Percentiles rank a stretch among this genome's conserved stretches.
Conservation (phyloP, 37 sponge, comb jelly and placozoan species). For the Haliclona indistincta region DNA sequence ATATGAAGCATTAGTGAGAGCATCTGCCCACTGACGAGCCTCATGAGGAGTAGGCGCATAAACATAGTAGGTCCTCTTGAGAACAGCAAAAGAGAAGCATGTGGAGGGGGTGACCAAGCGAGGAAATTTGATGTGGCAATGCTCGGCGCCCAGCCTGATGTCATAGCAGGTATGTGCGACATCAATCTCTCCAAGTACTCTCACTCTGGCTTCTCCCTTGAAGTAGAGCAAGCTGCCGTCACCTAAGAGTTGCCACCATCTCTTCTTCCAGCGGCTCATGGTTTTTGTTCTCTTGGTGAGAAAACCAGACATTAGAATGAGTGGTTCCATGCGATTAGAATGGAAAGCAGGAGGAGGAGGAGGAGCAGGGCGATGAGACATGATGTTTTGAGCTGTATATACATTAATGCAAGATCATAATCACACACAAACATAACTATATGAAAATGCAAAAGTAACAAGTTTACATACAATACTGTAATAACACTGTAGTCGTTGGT, state of each 20-base stretch:
- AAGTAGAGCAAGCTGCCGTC: slow-evolving; percentile 57
- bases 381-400: too few species aligned
- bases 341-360: too few species aligned
- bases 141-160: slow-evolving; percentile 36
- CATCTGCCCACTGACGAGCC: slow-evolving; percentile 40
- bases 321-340: slow-evolving; percentile 17
- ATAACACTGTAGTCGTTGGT: too few species aligned
- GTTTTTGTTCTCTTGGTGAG: slow-evolving; percentile 47
- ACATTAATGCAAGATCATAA: too few species aligned
- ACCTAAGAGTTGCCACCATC: slow-evolving; percentile 67
- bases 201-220: slow-evolving; percentile 29
- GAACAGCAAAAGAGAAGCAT: slow-evolving; percentile 54
- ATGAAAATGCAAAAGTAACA: too few species aligned
- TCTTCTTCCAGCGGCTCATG: slow-evolving; percentile 42
- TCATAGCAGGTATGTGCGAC: slow-evolving; percentile 59
- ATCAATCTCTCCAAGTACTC: slow-evolving; percentile 51
- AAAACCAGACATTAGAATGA: slow-evolving; percentile 42
- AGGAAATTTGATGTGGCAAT: slow-evolving; percentile 44
- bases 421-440: too few species aligned
- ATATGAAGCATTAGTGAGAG: slow-evolving; percentile 17
- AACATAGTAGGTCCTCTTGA: slow-evolving; percentile 62
- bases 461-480: too few species aligned
- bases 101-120: slow-evolving; percentile 26
- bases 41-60: slow-evolving; percentile 56
- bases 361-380: too few species aligned